Conservation (phyloP, 2,888 invertebrate species). For the Conchocele bisecta region DNA sequence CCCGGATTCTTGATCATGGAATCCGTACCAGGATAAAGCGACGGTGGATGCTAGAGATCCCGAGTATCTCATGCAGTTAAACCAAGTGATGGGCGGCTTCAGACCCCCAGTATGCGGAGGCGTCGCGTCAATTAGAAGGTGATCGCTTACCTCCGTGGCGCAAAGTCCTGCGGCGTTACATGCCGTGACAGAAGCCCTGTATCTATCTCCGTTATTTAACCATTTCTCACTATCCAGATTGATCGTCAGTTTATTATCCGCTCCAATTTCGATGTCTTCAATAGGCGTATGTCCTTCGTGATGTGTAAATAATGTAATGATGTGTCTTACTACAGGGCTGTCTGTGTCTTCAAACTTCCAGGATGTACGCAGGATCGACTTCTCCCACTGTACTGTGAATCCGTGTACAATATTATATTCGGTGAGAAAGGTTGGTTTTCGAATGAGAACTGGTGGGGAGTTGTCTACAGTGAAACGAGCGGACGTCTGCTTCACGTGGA, state of each 20-base stretch:
- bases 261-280: constrained; percentile 32
- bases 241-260: constrained; percentile 26
- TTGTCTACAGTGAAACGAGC: constrained; percentile 37
- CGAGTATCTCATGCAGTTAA: constrained; percentile 1
- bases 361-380: constrained; percentile 30
- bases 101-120: constrained; percentile 63
- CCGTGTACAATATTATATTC: background rate
- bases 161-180: constrained; percentile 59
- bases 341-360: constrained; percentile 46
- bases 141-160: constrained; percentile 30
- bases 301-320: constrained; percentile 36
- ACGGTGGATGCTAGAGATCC: background rate
- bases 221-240: constrained; percentile 25
- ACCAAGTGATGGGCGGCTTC: constrained; percentile 40
- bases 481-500: constrained; percentile 15
- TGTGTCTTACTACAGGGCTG: constrained; percentile 39
- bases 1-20: constrained; percentile 51
- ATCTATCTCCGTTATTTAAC: constrained; percentile 49
- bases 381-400: constrained; percentile 31
- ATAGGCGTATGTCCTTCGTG: constrained; percentile 39
- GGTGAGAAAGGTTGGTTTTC: constrained; percentile 9
- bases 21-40: constrained; percentile 56
- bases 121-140: constrained; percentile 56
- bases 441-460: constrained; percentile 24
- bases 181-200: constrained; percentile 37